Evolutionary conservation across 2,113 vertebrate genomes (phyloP).

Genomic region (Microcebus tavaratra): DNA sequence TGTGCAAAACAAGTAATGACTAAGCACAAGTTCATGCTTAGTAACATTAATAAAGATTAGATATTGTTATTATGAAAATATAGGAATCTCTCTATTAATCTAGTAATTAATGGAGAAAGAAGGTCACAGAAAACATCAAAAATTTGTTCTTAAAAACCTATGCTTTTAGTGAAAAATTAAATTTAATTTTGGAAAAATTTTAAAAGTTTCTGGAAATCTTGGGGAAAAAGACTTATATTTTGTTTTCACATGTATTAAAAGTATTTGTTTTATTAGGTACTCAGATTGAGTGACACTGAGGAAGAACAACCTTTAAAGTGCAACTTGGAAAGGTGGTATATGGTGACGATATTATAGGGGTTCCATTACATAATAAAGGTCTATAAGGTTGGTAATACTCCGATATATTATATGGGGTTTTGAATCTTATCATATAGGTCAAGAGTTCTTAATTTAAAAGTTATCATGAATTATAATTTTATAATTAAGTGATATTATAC

Average conservation of each 20-base stretch:
- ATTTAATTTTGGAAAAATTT: background rate
- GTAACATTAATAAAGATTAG: background rate
- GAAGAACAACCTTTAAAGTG: background rate
- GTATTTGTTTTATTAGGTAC: background rate
- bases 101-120: background rate
- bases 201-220: background rate
- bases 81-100: background rate
- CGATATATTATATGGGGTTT: background rate
- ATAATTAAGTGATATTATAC: background rate
- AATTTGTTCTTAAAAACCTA: background rate
- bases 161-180: background rate
- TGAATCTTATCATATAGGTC: background rate
- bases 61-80: background rate
- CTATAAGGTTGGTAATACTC: background rate
- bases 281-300: background rate
- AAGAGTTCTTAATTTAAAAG: background rate
- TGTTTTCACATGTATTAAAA: background rate
- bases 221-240: background rate
- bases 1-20: background rate
- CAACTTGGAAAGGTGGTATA: background rate
- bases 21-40: background rate
- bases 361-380: background rate
- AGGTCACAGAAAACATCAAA: background rate
- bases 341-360: background rate
- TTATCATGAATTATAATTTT: background rate